A percentile compares a stretch with the other conserved stretches of the same genome.
Conservation (phyloP, 2,888 invertebrate genomes). For the Stenotaenia linearis region DNA sequence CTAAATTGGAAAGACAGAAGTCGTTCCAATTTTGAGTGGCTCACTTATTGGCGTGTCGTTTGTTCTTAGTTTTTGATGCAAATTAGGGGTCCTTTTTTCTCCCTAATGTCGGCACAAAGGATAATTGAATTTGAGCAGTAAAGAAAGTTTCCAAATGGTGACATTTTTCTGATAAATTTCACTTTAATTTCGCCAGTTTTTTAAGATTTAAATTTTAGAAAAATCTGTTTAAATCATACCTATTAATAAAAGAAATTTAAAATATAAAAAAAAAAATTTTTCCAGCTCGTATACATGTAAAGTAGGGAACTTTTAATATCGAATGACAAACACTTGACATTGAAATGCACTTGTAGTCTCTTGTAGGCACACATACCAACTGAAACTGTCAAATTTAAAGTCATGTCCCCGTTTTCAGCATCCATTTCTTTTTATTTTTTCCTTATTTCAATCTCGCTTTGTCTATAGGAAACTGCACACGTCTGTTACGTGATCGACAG, state of each 20-base stretch:
- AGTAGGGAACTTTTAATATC: background rate
- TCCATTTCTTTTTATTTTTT: background rate
- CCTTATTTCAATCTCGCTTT: background rate
- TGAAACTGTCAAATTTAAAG: background rate
- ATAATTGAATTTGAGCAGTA: background rate
- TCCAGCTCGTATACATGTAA: background rate
- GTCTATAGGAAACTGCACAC: background rate
- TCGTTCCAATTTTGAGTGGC: slow-evolving; percentile 15
- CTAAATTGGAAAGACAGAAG: slow-evolving; percentile 4
- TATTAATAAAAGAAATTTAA: background rate
- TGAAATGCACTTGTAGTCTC: slow-evolving; percentile 7
- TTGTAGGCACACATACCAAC: background rate
- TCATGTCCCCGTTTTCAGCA: background rate
- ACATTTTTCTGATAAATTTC: background rate
- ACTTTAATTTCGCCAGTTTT: background rate
- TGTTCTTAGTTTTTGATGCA: slow-evolving; percentile 12
- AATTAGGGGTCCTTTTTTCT: background rate
- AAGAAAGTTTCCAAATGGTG: background rate
- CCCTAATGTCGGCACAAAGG: background rate
- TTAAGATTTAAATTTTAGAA: too few relatives aligned
- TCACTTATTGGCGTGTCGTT: slow-evolving; percentile 12
- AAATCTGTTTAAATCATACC: background rate
- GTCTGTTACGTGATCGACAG: slow-evolving; percentile 2
- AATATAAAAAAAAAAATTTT: background rate
- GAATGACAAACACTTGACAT: background rate